A percentile compares a stretch with the other conserved stretches of the same genome.
Evolutionary conservation across 2,113 vertebrate genomes (phyloP).

Genomic region (Gila orcuttii): DNA sequence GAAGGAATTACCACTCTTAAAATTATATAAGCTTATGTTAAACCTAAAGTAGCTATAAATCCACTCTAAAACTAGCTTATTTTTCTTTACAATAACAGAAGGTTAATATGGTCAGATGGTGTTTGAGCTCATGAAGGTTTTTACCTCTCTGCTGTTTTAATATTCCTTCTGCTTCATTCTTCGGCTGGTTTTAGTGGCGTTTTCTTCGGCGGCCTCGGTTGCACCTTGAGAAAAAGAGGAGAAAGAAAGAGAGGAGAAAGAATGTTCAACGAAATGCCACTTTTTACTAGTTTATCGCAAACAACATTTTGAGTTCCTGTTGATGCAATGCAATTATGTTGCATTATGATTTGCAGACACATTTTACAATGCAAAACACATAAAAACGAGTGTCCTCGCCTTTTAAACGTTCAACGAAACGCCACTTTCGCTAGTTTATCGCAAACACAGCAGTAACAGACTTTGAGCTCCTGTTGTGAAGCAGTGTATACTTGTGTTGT

Average conservation of each 20-base stretch:
- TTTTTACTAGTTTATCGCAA: no score
- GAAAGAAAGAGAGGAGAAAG: slow-evolving; percentile 70
- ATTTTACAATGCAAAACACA: neutral
- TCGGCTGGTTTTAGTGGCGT: slow-evolving; percentile 58
- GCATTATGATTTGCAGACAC: neutral
- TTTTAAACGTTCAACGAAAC: neutral
- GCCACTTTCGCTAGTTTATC: no score
- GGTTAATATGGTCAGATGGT: neutral
- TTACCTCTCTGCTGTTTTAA: slow-evolving; percentile 76
- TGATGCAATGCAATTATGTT: neutral
- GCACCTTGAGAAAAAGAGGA: slow-evolving; percentile 66
- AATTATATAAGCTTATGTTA: neutral
- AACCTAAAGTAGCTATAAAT: no score
- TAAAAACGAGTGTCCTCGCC: neutral
- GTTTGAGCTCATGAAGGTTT: slow-evolving; percentile 40
- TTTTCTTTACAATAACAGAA: neutral
- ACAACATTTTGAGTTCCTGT: neutral
- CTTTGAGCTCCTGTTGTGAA: neutral
- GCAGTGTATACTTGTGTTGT: neutral
- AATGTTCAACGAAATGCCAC: slow-evolving; percentile 55
- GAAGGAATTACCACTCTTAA: neutral
- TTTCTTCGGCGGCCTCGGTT: slow-evolving; percentile 49
- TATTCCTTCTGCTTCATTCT: slow-evolving; percentile 78
- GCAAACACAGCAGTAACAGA: neutral
- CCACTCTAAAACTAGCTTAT: neutral